These are phyloP conservation scores for Hirtodrosophila histrioides DNA, from an alignment of 2,888 invertebrate species.

Conservation along the genomic window DNA sequence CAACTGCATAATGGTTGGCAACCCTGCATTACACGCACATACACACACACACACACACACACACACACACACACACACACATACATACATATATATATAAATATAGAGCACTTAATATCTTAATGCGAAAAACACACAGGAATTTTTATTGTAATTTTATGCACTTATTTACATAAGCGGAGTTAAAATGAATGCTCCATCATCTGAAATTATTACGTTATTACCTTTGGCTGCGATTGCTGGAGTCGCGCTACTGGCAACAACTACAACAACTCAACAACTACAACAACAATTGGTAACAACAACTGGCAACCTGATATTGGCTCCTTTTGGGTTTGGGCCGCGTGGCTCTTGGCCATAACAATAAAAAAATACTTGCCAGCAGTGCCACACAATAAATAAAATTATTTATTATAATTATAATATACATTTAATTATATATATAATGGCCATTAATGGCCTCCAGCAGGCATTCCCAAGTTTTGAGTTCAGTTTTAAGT, in stretches of 20 bases:
- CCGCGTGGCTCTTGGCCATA: slow-evolving; percentile 41
- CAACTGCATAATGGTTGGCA: slow-evolving; percentile 27
- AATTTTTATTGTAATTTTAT: slow-evolving; percentile 68
- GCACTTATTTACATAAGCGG: slow-evolving; percentile 72
- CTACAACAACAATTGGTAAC: slow-evolving; percentile 3
- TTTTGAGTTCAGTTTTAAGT: no score
- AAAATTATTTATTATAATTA: slow-evolving; percentile 6
- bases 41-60: slow-evolving; percentile 9
- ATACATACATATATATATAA: not conserved
- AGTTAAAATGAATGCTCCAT: slow-evolving; percentile 67
- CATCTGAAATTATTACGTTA: slow-evolving; percentile 70
- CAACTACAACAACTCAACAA: slow-evolving; percentile 9
- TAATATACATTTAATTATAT: no score
- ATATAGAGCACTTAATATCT: slow-evolving; percentile 51
- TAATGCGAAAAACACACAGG: slow-evolving; percentile 45
- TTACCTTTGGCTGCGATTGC: slow-evolving; percentile 52
- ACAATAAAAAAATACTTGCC: slow-evolving; percentile 30
- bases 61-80: not conserved
- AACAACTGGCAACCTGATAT: slow-evolving; percentile 2
- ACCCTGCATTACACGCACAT: slow-evolving; percentile 20
- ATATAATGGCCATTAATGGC: slow-evolving; percentile 51
- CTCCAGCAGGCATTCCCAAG: not conserved
- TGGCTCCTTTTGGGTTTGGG: not conserved
- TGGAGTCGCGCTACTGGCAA: slow-evolving; percentile 7
- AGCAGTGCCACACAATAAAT: slow-evolving; percentile 59